Evolutionary conservation across 2,113 vertebrate genomes (phyloP).

Genomic region (Esox niger): DNA sequence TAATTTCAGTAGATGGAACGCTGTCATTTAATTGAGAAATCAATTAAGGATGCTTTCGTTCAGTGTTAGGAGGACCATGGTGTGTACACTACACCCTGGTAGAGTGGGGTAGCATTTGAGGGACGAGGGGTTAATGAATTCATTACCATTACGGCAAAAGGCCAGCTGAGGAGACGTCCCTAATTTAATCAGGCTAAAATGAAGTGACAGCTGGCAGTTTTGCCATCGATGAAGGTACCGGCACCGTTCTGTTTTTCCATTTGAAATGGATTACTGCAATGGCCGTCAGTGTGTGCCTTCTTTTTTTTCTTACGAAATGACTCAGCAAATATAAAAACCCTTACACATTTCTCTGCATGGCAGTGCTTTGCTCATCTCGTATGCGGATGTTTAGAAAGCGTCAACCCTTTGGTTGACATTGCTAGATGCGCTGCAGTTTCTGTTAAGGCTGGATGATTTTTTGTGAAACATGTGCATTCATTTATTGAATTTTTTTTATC

Average conservation of each 20-base stretch:
- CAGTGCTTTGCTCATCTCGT: not conserved
- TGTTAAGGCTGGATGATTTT: too few species aligned
- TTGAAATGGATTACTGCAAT: constrained; percentile 41
- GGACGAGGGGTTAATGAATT: constrained; percentile 37
- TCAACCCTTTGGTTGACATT: not conserved
- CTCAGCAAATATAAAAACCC: constrained; percentile 34
- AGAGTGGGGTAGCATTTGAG: not conserved
- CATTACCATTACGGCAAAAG: constrained; percentile 36
- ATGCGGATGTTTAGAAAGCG: not conserved
- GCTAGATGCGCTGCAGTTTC: too few species aligned
- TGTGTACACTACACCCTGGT: constrained; percentile 11
- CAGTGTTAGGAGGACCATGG: not conserved
- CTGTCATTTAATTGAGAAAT: not conserved
- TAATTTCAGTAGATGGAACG: too few species aligned
- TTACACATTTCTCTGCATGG: constrained; percentile 10
- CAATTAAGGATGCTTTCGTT: not conserved
- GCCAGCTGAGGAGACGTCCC: constrained; percentile 40
- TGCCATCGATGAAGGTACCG: constrained; percentile 33
- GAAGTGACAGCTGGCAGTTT: constrained; percentile 39
- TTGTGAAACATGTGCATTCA: too few species aligned
- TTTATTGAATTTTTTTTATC: too few species aligned
- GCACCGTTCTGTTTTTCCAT: constrained; percentile 26
- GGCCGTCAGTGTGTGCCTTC: constrained; percentile 18
- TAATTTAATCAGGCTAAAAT: constrained; percentile 44
- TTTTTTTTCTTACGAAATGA: constrained; percentile 31